A percentile compares a stretch with the other conserved stretches of the same genome.
These are phyloP conservation scores for Oncorhynchus clarkii DNA, from an alignment of 2,113 vertebrate species.

Conservation along the genomic window DNA sequence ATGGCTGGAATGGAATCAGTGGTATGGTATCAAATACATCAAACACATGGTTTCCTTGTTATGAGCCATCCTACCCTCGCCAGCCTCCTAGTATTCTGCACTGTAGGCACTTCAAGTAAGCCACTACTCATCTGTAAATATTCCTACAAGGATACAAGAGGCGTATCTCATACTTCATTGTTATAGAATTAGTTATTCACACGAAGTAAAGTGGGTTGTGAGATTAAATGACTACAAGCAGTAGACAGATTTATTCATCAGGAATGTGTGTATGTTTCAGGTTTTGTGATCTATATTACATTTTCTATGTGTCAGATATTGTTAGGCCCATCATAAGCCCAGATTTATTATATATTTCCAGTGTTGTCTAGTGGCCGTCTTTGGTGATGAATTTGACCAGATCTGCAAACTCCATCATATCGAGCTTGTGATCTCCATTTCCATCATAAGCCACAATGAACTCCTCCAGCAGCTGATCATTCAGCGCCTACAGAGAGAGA, in stretches of 20 bases:
- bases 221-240: neutral
- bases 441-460: conserved; percentile 15
- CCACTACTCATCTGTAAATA: neutral
- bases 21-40: too few species aligned
- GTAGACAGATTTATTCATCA: neutral
- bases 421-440: neutral
- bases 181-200: conserved; percentile 21
- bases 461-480: neutral
- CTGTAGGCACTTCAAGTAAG: conserved; percentile 24
- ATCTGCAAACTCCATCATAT: conserved; percentile 7
- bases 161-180: conserved; percentile 11
- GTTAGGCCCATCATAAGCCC: neutral
- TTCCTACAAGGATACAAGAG: neutral
- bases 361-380: neutral
- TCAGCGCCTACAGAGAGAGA: conserved; percentile 7
- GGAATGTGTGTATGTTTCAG: neutral
- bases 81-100: conserved; percentile 37
- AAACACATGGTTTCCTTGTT: too few species aligned
- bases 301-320: neutral
- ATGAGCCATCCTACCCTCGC: too few species aligned
- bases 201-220: neutral
- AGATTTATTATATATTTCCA: neutral
- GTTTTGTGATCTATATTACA: neutral
- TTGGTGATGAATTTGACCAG: conserved; percentile 13
- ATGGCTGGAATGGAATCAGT: too few species aligned